Percentiles rank a stretch among this genome's conserved stretches.
phyloP scores from a whole-genome alignment of 2,797 vertebrate genomes.

The Helostoma temminkii region DNA sequence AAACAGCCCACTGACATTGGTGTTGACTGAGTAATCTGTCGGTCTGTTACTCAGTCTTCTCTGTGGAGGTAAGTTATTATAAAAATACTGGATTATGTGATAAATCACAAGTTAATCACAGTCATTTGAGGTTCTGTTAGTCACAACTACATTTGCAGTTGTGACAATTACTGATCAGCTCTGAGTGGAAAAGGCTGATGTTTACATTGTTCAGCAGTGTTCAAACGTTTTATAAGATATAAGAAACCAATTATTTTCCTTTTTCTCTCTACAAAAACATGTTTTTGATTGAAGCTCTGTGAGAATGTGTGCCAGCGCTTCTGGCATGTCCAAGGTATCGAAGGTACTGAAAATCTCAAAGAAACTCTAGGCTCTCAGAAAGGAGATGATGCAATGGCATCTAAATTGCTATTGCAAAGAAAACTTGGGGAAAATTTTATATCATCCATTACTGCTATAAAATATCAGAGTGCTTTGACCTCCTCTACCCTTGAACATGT shows the following conservation, averaged over 20 bases:
- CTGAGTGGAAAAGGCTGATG: background rate
- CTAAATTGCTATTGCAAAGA: background rate
- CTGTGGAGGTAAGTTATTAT: slow-evolving; percentile 12
- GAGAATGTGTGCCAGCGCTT: background rate
- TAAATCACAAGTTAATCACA: background rate
- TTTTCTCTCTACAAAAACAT: background rate
- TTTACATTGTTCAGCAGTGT: background rate
- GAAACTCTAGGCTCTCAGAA: slow-evolving; percentile 13
- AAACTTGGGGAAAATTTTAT: background rate
- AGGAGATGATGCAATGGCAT: too few species aligned
- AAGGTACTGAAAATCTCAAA: slow-evolving; percentile 23
- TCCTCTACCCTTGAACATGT: too few species aligned
- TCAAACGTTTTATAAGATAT: background rate
- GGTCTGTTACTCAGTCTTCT: slow-evolving; percentile 1
- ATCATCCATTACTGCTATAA: background rate
- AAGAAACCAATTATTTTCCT: too few species aligned
- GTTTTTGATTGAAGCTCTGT: background rate
- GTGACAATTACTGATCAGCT: background rate
- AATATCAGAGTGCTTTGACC: background rate
- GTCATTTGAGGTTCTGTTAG: background rate
- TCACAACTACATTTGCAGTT: background rate
- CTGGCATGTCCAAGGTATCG: slow-evolving; percentile 17
- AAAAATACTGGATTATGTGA: slow-evolving; percentile 1
- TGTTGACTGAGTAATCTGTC: background rate
- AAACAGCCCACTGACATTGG: background rate